These are phyloP conservation scores for Scelioninae gen. 1 DNA, from an alignment of 2,888 invertebrate species.

Conservation along the genomic window DNA sequence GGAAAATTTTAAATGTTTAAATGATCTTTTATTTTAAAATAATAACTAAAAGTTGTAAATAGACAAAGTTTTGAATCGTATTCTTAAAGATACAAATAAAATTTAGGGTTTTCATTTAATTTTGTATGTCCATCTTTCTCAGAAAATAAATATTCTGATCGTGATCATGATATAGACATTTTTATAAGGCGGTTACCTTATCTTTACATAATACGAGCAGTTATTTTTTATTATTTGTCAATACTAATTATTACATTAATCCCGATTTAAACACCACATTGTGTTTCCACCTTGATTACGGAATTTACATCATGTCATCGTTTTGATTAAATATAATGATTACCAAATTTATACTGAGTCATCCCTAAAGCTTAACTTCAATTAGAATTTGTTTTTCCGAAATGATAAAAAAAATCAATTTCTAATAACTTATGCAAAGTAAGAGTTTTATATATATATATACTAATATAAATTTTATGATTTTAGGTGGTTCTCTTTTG, in stretches of 20 bases:
- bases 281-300: constrained; percentile 8
- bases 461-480: background rate
- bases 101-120: background rate
- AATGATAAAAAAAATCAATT: background rate
- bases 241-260: constrained; percentile 30
- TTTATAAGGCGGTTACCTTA: constrained; percentile 33
- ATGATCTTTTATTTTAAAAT: background rate
- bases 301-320: constrained; percentile 7
- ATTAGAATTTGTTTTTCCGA: too few relatives aligned
- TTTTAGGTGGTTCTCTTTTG: constrained; percentile 87
- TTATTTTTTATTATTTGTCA: constrained; percentile 24
- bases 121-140: background rate
- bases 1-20: constrained; percentile 46
- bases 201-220: constrained; percentile 25
- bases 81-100: too few relatives aligned
- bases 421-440: background rate
- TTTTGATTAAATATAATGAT: constrained; percentile 1
- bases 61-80: too few relatives aligned
- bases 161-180: constrained; percentile 25
- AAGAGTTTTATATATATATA: too few relatives aligned
- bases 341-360: too few relatives aligned
- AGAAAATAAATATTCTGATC: background rate
- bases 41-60: background rate
- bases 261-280: constrained; percentile 30
- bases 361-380: too few relatives aligned